Evolutionary conservation across 2,113 vertebrate genomes (phyloP), one percentile per base, ranked within the genome.

Genomic region (Cathartes aura): DNA sequence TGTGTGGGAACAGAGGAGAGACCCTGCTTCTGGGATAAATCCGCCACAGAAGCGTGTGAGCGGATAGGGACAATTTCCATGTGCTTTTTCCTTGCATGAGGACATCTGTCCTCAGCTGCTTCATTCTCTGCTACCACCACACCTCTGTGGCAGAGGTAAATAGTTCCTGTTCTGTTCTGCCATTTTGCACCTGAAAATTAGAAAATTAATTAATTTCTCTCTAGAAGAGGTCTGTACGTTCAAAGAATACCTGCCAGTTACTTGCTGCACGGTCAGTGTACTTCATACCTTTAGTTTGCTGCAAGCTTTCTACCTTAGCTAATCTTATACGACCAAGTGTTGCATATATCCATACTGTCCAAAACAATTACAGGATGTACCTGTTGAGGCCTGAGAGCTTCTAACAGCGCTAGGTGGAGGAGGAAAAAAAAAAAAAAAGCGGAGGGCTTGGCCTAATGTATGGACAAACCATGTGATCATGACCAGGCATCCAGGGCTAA

Each of bases 401-500:
- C 1, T 15, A 88, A 36, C 78, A 91, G 78, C 0, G 0, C 12
- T 70, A 93, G 82, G 87, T 62, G 55, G 32, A 66, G 59, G 48
- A 34, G 38, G 3, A 4, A 6, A 9, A 18, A 27, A 48, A 58
- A 8, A 48, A n/a, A 27, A 43, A 53, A 71, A 85, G 29, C 36
- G 0, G 0, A 83, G 71, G 83, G 91, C 58, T 92, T 82, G 87
- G 79, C 70, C 87, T 95, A 93, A 96, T 73, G 91, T 94, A 91
- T 94, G 94, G 96, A 72, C 95, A 89, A 80, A 87, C 87, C 97
- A 92, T 43, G 96, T 95, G 95, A 97, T 93, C 36, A 2, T 40
- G 64, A 89, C 84, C 97, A 95, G 97, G 97, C 97, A 97, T 29
- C 93, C 91, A 72, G 97, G 93, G 90, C 95, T 95, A 93, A 45